Base-by-base conservation (phyloP, 92 coral and sea anemone genomes). In the Parazoanthus atlanticus region DNA sequence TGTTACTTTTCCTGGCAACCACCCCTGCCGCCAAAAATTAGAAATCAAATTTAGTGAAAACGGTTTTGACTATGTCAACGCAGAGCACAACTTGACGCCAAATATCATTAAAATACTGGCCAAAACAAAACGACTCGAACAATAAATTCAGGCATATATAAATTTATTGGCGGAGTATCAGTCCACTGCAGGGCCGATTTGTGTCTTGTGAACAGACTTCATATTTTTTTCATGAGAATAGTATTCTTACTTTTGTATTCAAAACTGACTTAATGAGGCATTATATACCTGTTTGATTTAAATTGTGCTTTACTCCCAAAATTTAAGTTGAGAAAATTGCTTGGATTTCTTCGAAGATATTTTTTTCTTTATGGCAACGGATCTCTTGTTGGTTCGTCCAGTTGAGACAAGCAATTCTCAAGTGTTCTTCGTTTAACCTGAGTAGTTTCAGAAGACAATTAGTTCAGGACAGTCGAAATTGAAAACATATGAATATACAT, bases 1-100 rank as follows among this genome's bases (percentile, higher is more conserved):
- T 40, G 43, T 70, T 30, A 70, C 31, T 72, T 66, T 70, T 46
- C 78, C 78, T 26, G 87, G 87, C 87, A 84, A 84, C 87, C 65
- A 34, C 33, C 41, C 17, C 26, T 8, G n/a, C 64, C 32, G 11
- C 66, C 31, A 69, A 70, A 52, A 9, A 70, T 43, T 30, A 70
- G 36, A 26, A 71, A 30, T 38, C 58, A 17, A 82, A 25, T 82
- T 82, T 65, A 40, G 56, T 19, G 78, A 69, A 84, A 69, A 41
- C 16, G 41, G 66, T 84, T 36, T 70, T 3, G 76, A 38, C 74
- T 25, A 31, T 28, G 32, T 69, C 49, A 65, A 65, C 52, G 61
- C 31, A 65, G 4, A 64, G 17, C 16, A 3, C 29, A 34, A 38
- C 32, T 84, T 70, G 41, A 69, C 43, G 25, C 41, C 74, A 36